phyloP scores from a whole-genome alignment of 2,888 invertebrate species.

The Drosophila birchii region DNA sequence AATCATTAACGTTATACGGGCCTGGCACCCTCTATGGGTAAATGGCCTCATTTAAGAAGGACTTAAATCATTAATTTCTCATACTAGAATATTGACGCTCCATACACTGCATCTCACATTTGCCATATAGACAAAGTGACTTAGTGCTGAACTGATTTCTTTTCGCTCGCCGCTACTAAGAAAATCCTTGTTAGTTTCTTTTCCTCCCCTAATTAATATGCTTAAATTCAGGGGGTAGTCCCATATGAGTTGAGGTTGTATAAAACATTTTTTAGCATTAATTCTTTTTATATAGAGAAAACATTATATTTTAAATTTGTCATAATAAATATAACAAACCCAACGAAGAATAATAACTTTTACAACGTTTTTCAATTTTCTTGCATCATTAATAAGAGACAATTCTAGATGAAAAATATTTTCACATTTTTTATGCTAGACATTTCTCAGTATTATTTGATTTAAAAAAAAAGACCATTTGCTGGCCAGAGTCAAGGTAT shows the following conservation, averaged over 20 bases:
- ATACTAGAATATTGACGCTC: conserved; percentile 57
- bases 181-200: conserved; percentile 89
- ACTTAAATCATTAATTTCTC: conserved; percentile 74
- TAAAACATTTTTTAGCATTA: background rate
- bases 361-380: conserved; percentile 13
- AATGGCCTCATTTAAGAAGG: conserved; percentile 86
- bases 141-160: conserved; percentile 51
- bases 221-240: conserved; percentile 84
- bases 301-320: background rate
- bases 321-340: background rate
- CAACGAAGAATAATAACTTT: conserved; percentile 26
- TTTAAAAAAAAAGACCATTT: conserved; percentile 6
- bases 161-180: conserved; percentile 87
- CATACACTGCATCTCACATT: conserved; percentile 73
- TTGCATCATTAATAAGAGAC: conserved; percentile 44
- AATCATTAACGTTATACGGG: conserved; percentile 83
- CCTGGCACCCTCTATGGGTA: conserved; percentile 86
- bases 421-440: conserved; percentile 85
- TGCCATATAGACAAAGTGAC: conserved; percentile 77
- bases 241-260: conserved; percentile 6
- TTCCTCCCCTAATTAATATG: conserved; percentile 90
- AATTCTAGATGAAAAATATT: conserved; percentile 47
- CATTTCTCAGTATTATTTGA: conserved; percentile 50
- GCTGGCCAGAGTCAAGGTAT: too few species aligned
- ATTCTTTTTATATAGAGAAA: conserved; percentile 1